A percentile compares a stretch with the other conserved stretches of the same genome.
Evolutionary conservation across 1,140 invertebrate species (phyloP).

Genomic region (Drosophila insularis): DNA sequence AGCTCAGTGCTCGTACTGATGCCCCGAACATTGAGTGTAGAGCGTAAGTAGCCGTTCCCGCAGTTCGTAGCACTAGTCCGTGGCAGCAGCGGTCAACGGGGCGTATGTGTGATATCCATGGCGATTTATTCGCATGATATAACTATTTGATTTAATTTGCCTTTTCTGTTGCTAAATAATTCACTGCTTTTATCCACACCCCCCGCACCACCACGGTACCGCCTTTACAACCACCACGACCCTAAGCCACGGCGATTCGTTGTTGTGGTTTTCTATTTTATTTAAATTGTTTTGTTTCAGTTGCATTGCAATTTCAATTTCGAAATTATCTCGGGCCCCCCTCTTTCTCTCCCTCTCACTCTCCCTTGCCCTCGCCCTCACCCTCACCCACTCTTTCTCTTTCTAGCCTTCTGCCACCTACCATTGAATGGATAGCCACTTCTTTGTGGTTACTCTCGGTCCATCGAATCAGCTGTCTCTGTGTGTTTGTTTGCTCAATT

Average conservation of each 20-base stretch:
- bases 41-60: conserved; percentile 62
- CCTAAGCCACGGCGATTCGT: conserved; percentile 25
- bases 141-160: conserved; percentile 80
- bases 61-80: background rate
- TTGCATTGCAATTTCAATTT: conserved; percentile 71
- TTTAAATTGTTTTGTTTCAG: conserved; percentile 77
- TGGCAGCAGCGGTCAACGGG: conserved; percentile 49
- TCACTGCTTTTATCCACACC: conserved; percentile 27
- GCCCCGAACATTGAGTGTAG: conserved; percentile 48
- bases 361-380: conserved; percentile 6
- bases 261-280: conserved; percentile 63
- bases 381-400: background rate
- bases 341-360: conserved; percentile 6
- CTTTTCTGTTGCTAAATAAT: conserved; percentile 53
- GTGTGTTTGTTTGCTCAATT: conserved; percentile 62
- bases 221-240: conserved; percentile 2
- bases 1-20: conserved; percentile 72
- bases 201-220: background rate
- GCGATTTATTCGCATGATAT: conserved; percentile 80
- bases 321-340: conserved; percentile 53
- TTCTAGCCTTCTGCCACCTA: background rate
- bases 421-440: conserved; percentile 13
- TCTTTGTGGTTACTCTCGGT: background rate
- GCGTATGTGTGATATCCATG: conserved; percentile 77
- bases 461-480: conserved; percentile 38